These are phyloP conservation scores for Gymnocypris eckloni DNA, from an alignment of 2,797 vertebrate genomes.

Conservation along the genomic window DNA sequence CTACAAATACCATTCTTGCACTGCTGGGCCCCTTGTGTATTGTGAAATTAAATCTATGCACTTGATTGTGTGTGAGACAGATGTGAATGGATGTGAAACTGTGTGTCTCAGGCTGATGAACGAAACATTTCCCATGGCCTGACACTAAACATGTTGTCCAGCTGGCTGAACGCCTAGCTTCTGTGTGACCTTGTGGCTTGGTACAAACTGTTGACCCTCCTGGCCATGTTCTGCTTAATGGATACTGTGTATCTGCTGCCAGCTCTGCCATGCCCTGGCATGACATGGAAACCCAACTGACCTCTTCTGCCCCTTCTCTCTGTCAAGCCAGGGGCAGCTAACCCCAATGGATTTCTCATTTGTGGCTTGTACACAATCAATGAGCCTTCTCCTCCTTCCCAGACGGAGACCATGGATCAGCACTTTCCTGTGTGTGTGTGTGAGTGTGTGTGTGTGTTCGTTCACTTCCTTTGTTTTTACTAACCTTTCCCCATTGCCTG, in stretches of 20 bases:
- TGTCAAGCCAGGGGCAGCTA: slow-evolving; percentile 66
- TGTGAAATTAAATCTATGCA: background rate
- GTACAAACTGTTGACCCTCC: slow-evolving; percentile 52
- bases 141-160: slow-evolving; percentile 47
- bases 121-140: slow-evolving; percentile 19
- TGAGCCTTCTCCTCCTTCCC: slow-evolving; percentile 77
- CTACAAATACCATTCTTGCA: too few relatives aligned
- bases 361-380: slow-evolving; percentile 80
- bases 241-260: slow-evolving; percentile 61
- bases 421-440: slow-evolving; percentile 64
- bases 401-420: slow-evolving; percentile 75
- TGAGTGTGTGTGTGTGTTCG: slow-evolving; percentile 33
- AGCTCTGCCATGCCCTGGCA: slow-evolving; percentile 50
- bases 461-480: slow-evolving; percentile 67
- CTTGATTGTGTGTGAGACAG: slow-evolving; percentile 1
- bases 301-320: slow-evolving; percentile 67
- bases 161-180: slow-evolving; percentile 57
- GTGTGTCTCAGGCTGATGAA: slow-evolving; percentile 21
- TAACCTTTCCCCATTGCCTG: slow-evolving; percentile 70
- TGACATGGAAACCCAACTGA: slow-evolving; percentile 65
- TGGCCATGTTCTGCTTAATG: slow-evolving; percentile 49
- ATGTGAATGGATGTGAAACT: slow-evolving; percentile 22
- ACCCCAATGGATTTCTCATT: slow-evolving; percentile 84
- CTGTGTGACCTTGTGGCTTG: slow-evolving; percentile 44
- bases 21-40: background rate